Evolutionary conservation across 1,140 invertebrate species (phyloP).

Genomic region (Contarinia nasturtii): DNA sequence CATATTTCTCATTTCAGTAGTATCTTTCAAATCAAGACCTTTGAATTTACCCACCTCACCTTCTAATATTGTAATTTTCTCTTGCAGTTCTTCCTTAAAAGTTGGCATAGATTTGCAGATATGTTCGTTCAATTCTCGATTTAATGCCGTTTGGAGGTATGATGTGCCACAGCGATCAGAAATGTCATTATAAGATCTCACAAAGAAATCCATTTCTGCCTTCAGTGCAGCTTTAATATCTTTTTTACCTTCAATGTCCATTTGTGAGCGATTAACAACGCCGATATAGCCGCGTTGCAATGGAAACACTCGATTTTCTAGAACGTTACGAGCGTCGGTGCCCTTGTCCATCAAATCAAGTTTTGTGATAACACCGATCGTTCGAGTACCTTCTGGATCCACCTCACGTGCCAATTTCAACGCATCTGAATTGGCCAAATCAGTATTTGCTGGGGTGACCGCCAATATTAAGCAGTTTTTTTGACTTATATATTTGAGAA

Average conservation of each 20-base stretch:
- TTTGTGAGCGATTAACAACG: background rate
- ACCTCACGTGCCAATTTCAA: conserved; percentile 34
- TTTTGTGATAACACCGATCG: conserved; percentile 46
- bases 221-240: background rate
- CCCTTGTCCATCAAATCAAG: conserved; percentile 1
- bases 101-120: no score
- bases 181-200: background rate
- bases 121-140: no score
- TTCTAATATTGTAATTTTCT: no score
- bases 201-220: background rate
- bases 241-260: background rate
- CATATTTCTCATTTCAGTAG: no score
- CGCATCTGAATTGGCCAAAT: conserved; percentile 38
- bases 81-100: no score
- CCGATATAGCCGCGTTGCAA: background rate
- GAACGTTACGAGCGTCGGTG: background rate
- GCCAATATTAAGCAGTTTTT: conserved; percentile 38
- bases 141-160: no score
- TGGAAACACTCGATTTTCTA: background rate
- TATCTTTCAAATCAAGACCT: no score
- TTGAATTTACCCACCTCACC: no score
- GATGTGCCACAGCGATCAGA: no score
- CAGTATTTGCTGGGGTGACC: conserved; percentile 37
- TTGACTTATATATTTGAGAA: conserved; percentile 31
- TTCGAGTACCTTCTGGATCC: conserved; percentile 35